A percentile compares a stretch with the other conserved stretches of the same genome.
phyloP scores from a whole-genome alignment of 2,113 vertebrate genomes.

The Todiramphus chloris region DNA sequence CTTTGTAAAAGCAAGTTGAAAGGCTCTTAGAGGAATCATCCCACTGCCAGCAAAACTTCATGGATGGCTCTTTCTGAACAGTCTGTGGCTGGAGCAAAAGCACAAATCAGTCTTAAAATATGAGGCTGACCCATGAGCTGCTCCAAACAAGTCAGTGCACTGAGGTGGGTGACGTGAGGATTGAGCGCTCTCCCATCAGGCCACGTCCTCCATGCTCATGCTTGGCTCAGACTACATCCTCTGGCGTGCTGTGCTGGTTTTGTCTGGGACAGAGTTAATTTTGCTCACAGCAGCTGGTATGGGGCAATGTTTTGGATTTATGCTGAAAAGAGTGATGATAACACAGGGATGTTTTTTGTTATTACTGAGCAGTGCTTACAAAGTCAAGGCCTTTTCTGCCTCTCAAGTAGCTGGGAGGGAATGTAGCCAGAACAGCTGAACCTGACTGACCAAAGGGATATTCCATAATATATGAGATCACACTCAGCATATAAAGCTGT shows the following conservation, averaged over 20 bases:
- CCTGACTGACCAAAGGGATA: not conserved
- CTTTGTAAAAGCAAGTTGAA: not conserved
- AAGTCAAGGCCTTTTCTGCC: not conserved
- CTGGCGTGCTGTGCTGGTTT: not conserved
- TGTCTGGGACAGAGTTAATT: not conserved
- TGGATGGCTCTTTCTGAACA: not conserved
- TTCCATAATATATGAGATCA: not conserved
- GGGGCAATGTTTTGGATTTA: not conserved
- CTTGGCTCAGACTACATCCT: not conserved
- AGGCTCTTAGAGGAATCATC: not conserved
- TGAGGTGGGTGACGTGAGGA: too few relatives aligned
- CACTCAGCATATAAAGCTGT: not conserved
- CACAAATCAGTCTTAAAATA: not conserved
- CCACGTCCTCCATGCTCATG: fast-evolving
- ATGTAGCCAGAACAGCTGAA: not conserved
- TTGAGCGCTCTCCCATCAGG: not conserved
- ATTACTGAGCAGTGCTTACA: not conserved
- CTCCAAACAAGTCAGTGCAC: fast-evolving
- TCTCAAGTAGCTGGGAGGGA: not conserved
- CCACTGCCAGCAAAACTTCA: not conserved
- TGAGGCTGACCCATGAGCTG: not conserved
- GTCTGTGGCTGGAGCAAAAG: not conserved
- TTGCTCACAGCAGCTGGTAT: not conserved
- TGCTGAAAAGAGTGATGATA: not conserved
- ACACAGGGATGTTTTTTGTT: not conserved